phyloP scores from a whole-genome alignment of 1,140 invertebrate genomes.

The Papilio aristodemus region DNA sequence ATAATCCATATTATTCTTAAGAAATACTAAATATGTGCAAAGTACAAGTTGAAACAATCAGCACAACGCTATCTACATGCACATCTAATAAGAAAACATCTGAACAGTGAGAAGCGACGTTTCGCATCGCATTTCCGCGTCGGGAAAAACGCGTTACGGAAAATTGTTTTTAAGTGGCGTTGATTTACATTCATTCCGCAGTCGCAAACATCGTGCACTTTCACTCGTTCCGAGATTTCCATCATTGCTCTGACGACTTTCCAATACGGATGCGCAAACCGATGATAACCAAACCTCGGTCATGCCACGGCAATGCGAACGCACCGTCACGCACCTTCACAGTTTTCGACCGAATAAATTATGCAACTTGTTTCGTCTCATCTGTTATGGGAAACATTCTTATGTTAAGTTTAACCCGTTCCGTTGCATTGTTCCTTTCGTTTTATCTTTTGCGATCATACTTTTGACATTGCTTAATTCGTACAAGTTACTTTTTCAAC shows the following conservation, averaged over 20 bases:
- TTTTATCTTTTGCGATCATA: neutral
- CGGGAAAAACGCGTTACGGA: constrained; percentile 55
- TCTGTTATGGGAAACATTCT: constrained; percentile 5
- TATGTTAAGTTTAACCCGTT: constrained; percentile 19
- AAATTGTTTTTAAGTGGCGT: constrained; percentile 46
- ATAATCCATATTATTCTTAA: neutral
- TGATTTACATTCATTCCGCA: constrained; percentile 41
- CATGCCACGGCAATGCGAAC: constrained; percentile 44
- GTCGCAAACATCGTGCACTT: constrained; percentile 49
- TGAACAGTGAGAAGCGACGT: constrained; percentile 13
- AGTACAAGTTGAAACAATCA: neutral
- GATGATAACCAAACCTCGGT: constrained; percentile 50
- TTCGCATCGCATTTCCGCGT: constrained; percentile 42
- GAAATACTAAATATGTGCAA: neutral
- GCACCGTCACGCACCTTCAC: constrained; percentile 62
- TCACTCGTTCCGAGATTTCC: constrained; percentile 62
- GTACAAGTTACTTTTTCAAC: neutral
- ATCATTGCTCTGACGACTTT: constrained; percentile 68
- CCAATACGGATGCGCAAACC: constrained; percentile 59
- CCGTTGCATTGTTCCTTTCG: neutral
- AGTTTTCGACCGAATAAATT: constrained; percentile 1
- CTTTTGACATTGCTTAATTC: neutral
- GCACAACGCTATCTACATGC: constrained; percentile 21
- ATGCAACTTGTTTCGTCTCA: constrained; percentile 35
- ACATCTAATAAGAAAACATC: constrained; percentile 32